phyloP scores from a whole-genome alignment of 2,888 invertebrate species.

The Drosophila yooni region DNA sequence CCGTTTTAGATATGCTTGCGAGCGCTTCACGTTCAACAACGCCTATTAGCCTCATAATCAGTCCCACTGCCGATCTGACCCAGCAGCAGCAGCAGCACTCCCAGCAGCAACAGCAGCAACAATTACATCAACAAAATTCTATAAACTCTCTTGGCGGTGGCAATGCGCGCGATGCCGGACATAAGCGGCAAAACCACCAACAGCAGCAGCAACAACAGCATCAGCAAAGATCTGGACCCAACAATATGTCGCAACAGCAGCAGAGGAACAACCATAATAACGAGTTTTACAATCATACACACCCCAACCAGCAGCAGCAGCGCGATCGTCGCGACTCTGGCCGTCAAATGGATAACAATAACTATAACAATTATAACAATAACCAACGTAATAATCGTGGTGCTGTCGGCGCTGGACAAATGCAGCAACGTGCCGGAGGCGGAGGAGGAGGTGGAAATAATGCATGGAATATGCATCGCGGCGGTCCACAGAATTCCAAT shows the following conservation, averaged over 20 bases:
- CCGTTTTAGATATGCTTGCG: slow-evolving; percentile 86
- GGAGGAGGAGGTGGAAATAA: slow-evolving; percentile 72
- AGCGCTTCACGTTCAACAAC: slow-evolving; percentile 92
- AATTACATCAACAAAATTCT: slow-evolving; percentile 69
- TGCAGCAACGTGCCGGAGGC: slow-evolving; percentile 57
- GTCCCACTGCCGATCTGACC: slow-evolving; percentile 94
- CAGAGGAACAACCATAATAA: slow-evolving; percentile 58
- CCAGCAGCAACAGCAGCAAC: slow-evolving; percentile 67
- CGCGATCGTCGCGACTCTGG: slow-evolving; percentile 85
- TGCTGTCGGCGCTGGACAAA: slow-evolving; percentile 72
- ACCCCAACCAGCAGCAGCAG: slow-evolving; percentile 57
- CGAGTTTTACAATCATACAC: slow-evolving; percentile 78
- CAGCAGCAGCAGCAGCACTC: slow-evolving; percentile 67
- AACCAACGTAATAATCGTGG: slow-evolving; percentile 83
- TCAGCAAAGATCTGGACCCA: slow-evolving; percentile 64
- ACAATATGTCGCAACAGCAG: slow-evolving; percentile 64
- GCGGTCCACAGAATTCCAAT: slow-evolving; percentile 78
- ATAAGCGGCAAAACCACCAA: slow-evolving; percentile 80
- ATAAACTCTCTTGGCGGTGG: slow-evolving; percentile 77
- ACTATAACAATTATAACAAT: slow-evolving; percentile 81
- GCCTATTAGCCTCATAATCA: slow-evolving; percentile 89
- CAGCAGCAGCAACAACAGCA: slow-evolving; percentile 61
- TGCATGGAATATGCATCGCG: slow-evolving; percentile 84
- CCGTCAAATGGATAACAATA: slow-evolving; percentile 81
- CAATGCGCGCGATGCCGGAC: slow-evolving; percentile 84